A percentile compares a stretch with the other conserved stretches of the same genome.
These are phyloP conservation scores for Matsumyia berberina DNA, from an alignment of 2,888 invertebrate species.

Conservation along the genomic window DNA sequence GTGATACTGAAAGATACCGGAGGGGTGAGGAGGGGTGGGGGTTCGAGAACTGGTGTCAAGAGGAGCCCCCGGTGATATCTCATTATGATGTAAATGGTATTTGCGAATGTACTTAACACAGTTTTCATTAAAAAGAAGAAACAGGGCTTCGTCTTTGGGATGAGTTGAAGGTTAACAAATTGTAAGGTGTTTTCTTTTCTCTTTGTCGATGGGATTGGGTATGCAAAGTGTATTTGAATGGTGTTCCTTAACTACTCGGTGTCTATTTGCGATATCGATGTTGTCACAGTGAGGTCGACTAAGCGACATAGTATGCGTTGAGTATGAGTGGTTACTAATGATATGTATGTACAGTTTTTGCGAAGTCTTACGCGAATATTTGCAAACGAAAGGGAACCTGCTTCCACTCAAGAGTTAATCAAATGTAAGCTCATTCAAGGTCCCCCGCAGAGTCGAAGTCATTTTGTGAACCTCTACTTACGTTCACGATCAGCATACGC, in stretches of 20 bases:
- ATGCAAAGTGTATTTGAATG: conserved; percentile 1
- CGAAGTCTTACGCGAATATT: no score
- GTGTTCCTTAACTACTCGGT: conserved; percentile 4
- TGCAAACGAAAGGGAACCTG: no score
- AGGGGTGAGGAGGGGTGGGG: conserved; percentile 6
- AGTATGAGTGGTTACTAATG: no score
- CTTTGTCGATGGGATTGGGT: background rate
- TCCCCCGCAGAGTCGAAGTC: no score
- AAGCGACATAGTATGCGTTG: no score
- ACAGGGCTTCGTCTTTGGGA: conserved; percentile 32
- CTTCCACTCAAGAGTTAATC: no score
- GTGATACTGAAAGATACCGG: conserved; percentile 59
- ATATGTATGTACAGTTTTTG: no score
- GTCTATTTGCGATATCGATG: conserved; percentile 26
- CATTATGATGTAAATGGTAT: conserved; percentile 69
- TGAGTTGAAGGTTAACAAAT: conserved; percentile 30
- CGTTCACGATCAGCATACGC: no score
- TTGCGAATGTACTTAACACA: conserved; percentile 66
- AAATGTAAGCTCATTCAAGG: no score
- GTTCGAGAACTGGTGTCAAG: no score
- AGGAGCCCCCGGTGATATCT: conserved; percentile 48
- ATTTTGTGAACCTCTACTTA: no score
- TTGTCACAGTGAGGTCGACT: background rate
- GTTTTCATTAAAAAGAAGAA: conserved; percentile 61
- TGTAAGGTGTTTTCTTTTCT: conserved; percentile 27